Evolutionary conservation across 2,888 invertebrate genomes (phyloP).

Genomic region (Melanophora roralis): DNA sequence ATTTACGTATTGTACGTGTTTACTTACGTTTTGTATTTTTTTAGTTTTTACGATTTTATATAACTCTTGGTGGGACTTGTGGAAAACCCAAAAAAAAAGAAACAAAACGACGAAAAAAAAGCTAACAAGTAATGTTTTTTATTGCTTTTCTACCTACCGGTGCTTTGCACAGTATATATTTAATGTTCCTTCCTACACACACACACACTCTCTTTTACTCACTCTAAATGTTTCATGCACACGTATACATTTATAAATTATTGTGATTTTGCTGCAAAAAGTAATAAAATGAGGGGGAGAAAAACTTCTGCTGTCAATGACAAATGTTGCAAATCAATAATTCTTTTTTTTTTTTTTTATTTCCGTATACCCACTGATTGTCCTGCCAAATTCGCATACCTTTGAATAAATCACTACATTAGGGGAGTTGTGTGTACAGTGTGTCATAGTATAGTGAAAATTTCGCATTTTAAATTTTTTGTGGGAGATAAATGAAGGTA

Average conservation of each 20-base stretch:
- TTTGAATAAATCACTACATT: background rate
- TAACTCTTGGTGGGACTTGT: background rate
- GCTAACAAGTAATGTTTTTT: constrained; percentile 20
- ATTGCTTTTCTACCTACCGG: constrained; percentile 27
- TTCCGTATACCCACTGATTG: background rate
- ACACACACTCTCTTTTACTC: background rate
- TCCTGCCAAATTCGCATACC: background rate
- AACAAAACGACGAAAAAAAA: too few relatives aligned
- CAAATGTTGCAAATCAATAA: constrained; percentile 64
- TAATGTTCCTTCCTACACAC: background rate
- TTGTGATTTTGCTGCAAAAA: constrained; percentile 24
- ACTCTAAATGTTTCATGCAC: too few relatives aligned
- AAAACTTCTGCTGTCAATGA: constrained; percentile 53
- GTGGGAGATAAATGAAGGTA: background rate
- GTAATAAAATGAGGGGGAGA: constrained; percentile 10
- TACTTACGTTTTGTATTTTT: background rate
- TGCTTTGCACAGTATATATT: constrained; percentile 16
- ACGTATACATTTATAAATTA: constrained; percentile 48
- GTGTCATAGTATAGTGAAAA: constrained; percentile 19
- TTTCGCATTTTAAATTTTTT: constrained; percentile 27
- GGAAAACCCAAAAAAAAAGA: background rate
- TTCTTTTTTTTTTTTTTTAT: constrained; percentile 6
- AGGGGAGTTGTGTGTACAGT: background rate
- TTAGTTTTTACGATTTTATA: background rate
- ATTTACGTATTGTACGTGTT: background rate